Conservation (phyloP, 2,797 vertebrate genomes). For the Danio tinwini region DNA sequence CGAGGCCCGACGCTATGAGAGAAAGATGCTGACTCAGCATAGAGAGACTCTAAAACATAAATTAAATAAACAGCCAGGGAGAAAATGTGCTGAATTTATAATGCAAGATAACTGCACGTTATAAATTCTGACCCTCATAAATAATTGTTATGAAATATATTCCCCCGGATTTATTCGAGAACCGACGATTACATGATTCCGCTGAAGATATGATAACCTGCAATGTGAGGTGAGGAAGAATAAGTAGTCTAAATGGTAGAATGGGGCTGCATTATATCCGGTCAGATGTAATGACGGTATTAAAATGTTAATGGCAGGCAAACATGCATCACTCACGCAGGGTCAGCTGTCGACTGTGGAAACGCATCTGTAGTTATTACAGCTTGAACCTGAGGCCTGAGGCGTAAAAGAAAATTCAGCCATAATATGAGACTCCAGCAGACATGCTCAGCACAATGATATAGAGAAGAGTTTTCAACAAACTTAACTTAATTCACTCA, state of each 20-base stretch:
- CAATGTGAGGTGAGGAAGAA: not conserved
- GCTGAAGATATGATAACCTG: not conserved
- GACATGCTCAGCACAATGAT: not conserved
- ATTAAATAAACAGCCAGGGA: constrained; percentile 38
- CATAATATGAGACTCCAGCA: not conserved
- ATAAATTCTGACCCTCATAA: constrained; percentile 26
- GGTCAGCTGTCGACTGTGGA: not conserved
- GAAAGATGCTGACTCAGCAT: constrained; percentile 31
- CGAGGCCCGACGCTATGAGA: constrained; percentile 6
- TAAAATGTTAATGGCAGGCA: constrained; percentile 29
- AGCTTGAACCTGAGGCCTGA: constrained; percentile 13
- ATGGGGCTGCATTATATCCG: not conserved
- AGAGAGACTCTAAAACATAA: constrained; percentile 19
- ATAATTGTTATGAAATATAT: constrained; percentile 14
- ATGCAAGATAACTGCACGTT: not conserved
- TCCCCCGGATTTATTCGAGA: not conserved
- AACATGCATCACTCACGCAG: constrained; percentile 39
- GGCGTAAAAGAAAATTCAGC: not conserved
- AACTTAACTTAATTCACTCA: not conserved
- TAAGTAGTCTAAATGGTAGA: constrained; percentile 15
- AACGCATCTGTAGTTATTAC: constrained; percentile 32
- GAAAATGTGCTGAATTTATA: constrained; percentile 22
- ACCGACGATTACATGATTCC: not conserved
- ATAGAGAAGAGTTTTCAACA: not conserved
- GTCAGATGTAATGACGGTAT: not conserved